Conservation (phyloP, 2,113 vertebrate species). For the Pycnonotus jocosus region DNA sequence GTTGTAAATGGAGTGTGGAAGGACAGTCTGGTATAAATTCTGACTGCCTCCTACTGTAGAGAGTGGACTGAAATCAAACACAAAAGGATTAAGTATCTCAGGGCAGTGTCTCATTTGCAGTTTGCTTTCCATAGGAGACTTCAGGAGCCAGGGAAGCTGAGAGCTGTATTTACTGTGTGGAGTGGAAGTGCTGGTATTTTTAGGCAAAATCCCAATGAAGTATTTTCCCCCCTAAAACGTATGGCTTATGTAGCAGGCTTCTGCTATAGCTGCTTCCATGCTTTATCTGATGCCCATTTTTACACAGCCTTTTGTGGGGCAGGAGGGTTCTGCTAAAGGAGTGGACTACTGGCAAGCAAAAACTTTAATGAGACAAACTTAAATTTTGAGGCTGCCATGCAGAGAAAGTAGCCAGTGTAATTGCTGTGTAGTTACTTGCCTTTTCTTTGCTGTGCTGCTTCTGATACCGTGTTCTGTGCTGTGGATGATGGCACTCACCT, state of each 20-base stretch:
- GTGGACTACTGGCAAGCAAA: background rate
- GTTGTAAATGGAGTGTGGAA: background rate
- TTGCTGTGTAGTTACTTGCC: background rate
- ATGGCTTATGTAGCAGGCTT: background rate
- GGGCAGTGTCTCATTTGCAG: background rate
- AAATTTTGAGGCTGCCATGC: background rate
- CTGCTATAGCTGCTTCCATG: background rate
- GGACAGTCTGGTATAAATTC: background rate
- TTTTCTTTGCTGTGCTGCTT: background rate
- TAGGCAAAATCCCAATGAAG: background rate
- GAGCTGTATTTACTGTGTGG: background rate
- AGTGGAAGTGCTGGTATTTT: background rate
- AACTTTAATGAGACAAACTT: background rate
- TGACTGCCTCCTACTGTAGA: background rate
- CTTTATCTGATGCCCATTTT: background rate
- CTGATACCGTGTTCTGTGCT: rapidly evolving
- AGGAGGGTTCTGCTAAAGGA: background rate
- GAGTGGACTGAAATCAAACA: background rate
- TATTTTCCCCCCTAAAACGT: background rate
- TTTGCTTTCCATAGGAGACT: background rate
- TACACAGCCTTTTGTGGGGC: background rate
- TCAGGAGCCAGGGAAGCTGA: background rate
- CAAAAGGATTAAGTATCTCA: background rate
- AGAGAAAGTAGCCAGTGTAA: background rate
- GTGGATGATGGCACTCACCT: background rate